Base-by-base conservation (phyloP, 1,140 invertebrate species). In the Neelides sp. region DNA sequence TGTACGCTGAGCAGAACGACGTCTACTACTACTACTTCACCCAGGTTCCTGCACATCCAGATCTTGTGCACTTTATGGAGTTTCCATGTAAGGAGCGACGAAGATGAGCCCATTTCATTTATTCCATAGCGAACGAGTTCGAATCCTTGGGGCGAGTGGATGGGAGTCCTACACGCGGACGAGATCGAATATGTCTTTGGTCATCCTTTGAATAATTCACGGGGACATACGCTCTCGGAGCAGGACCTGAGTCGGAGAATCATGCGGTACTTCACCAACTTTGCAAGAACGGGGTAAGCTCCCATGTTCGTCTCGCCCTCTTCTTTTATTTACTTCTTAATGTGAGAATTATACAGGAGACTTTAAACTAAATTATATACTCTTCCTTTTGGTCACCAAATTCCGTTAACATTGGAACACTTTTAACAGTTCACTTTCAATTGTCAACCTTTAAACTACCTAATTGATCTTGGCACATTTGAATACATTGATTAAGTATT, bases 161-260 rank as follows among this genome's bases (percentile, higher is more conserved):
- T 95, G 88, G 93, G 93, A 0, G 89, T 93, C 35, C 81, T 96
- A 76, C 93, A 97, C 63, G 92, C 85, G 2, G 90, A 95, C 64
- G 93, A 97, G 68, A 89, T 97, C 61, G 86, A 91, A 68, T 96
- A 93, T 69, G 84, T 94, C 45, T 96, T 96, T 63, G 92, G 92
- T 15, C 83, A 88, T 66, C 89, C 89, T 3, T 69, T 93, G 47
- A 88, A 90, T 70, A 76, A 75, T 68, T 85, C 83, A 23, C 75
- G 78, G 7, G 74, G 22, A 10, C 57, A 59, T 44, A 54, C 54
- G 19, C 5, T 10, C 1, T 32, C 79, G 37, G 91, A 93, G 68
- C 75, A 85, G 22, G 79, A 87, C 50, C 75, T 95, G 44, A 83
- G 86, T 58, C 72, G 77, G 44, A 78, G 82, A 62, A 89, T 94